Percentiles rank a stretch among this genome's conserved stretches.
Evolutionary conservation across 2,113 vertebrate genomes (phyloP).

Genomic region (Chunga burmeisteri): DNA sequence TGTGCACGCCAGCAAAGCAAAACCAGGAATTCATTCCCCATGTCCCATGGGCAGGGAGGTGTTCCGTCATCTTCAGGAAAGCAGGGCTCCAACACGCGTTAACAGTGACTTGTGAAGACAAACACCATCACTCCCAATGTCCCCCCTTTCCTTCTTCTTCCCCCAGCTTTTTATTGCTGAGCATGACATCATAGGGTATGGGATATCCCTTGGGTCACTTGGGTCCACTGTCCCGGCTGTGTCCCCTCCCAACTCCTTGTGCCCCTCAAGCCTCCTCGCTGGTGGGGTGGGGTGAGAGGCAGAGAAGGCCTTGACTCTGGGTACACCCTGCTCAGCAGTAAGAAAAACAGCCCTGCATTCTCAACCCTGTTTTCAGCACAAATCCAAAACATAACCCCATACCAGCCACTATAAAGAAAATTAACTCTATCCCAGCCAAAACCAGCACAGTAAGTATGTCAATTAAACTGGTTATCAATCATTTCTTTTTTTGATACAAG

Average conservation of each 20-base stretch:
- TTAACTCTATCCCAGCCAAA: not conserved
- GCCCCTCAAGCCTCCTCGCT: rapidly evolving
- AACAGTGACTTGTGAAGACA: not conserved
- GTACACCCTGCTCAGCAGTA: not conserved
- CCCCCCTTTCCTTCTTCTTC: not conserved
- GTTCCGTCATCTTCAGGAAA: not conserved
- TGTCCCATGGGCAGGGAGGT: not conserved
- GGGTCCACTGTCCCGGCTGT: rapidly evolving
- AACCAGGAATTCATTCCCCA: not conserved
- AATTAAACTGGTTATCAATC: not conserved
- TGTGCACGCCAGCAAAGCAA: not conserved
- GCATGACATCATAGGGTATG: not conserved
- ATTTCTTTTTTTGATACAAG: not conserved
- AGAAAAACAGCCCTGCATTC: not conserved
- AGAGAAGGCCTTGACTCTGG: not conserved
- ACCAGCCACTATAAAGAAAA: not conserved
- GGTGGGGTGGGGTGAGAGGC: not conserved
- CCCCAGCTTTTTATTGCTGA: not conserved
- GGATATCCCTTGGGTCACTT: not conserved
- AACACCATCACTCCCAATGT: not conserved
- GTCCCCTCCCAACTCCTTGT: not conserved
- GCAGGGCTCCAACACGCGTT: not conserved
- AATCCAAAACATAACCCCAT: not conserved
- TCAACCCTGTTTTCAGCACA: not conserved
- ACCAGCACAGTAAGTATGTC: not conserved